phyloP scores from a whole-genome alignment of 1,140 invertebrate species.

The Euura saliciscinereae region DNA sequence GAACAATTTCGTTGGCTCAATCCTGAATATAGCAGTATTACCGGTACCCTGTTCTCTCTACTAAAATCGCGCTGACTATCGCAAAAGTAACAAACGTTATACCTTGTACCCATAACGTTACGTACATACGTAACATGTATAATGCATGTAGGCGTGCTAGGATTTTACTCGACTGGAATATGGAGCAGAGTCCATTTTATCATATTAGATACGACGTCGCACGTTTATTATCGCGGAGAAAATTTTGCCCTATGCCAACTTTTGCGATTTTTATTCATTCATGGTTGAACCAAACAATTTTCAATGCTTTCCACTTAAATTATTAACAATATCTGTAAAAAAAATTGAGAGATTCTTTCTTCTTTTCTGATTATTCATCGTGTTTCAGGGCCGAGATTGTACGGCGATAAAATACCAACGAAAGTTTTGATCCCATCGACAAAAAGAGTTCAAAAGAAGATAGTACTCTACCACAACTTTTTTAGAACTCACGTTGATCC shows the following conservation, averaged over 20 bases:
- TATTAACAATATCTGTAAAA: no score
- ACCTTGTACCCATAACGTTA: neutral
- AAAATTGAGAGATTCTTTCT: no score
- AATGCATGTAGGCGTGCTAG: no score
- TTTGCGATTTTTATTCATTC: no score
- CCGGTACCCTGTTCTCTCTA: neutral
- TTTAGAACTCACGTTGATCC: slow-evolving; percentile 77
- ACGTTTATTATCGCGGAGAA: no score
- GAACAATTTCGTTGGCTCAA: neutral
- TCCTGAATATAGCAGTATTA: neutral
- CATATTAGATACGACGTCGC: no score
- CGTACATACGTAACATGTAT: neutral
- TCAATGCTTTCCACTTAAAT: neutral
- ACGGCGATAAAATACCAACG: slow-evolving; percentile 67
- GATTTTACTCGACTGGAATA: no score
- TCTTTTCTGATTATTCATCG: slow-evolving; percentile 14
- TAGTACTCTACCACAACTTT: slow-evolving; percentile 78
- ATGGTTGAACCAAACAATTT: neutral
- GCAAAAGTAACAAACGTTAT: neutral
- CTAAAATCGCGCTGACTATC: neutral
- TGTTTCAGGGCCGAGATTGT: slow-evolving; percentile 61
- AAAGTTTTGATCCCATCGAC: slow-evolving; percentile 64
- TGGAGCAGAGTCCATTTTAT: no score
- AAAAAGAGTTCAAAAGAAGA: slow-evolving; percentile 70
- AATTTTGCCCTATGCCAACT: no score